Conservation (phyloP, 2,113 vertebrate species). For the Melanerpes aurifrons region DNA sequence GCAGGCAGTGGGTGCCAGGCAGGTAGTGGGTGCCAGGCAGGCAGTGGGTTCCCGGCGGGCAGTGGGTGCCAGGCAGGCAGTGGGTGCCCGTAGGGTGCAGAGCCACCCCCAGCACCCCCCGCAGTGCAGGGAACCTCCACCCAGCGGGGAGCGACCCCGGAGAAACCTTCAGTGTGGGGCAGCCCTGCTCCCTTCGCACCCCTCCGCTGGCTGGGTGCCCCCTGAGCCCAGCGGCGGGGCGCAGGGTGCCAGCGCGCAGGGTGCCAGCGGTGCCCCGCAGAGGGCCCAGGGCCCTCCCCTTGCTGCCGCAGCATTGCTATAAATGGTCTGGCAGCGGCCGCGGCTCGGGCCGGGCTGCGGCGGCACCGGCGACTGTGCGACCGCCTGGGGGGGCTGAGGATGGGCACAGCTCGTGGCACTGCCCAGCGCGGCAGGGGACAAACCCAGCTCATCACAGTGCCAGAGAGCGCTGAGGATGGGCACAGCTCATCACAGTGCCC, state of each 20-base stretch:
- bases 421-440: not conserved
- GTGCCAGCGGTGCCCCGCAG: not conserved
- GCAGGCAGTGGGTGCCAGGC: too few species aligned
- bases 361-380: not conserved
- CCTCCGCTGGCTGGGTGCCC: not conserved
- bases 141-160: too few species aligned
- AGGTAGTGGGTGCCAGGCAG: too few species aligned
- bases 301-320: not conserved
- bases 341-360: not conserved
- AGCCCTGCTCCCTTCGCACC: rapidly evolving
- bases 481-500: not conserved
- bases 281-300: not conserved
- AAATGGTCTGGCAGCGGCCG: not conserved
- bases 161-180: too few species aligned
- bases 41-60: too few species aligned
- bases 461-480: not conserved
- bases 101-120: too few species aligned
- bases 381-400: not conserved
- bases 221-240: not conserved
- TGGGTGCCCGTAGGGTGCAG: too few species aligned
- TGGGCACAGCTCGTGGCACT: too few species aligned
- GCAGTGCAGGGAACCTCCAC: too few species aligned
- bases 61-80: too few species aligned
- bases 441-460: not conserved
- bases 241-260: too few species aligned